phyloP scores from a whole-genome alignment of 2,888 invertebrate species.

The Agriopis marginaria region DNA sequence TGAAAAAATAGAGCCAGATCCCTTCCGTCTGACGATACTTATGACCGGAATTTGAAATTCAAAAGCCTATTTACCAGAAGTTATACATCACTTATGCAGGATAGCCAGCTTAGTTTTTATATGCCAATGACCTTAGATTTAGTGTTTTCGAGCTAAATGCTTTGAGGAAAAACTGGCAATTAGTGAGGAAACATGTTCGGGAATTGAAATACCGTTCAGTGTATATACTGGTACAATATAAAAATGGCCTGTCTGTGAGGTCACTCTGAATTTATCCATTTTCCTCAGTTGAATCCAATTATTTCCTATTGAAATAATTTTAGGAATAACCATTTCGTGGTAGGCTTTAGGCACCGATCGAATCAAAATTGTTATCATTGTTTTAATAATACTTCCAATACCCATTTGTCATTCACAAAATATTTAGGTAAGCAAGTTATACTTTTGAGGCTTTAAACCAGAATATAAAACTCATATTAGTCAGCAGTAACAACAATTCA shows the following conservation, averaged over 20 bases:
- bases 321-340: not conserved
- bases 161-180: not conserved
- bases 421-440: not conserved
- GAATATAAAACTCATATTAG: conserved; percentile 6
- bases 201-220: not conserved
- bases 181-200: not conserved
- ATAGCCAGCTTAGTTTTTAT: not conserved
- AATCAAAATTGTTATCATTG: not conserved
- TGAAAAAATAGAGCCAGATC: not conserved
- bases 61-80: not conserved
- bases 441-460: not conserved
- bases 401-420: not conserved
- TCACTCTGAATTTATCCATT: not conserved
- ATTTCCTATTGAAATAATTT: not conserved
- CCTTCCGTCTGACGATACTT: not conserved
- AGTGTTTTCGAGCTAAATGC: not conserved
- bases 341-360: not conserved
- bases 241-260: not conserved
- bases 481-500: conserved; percentile 8
- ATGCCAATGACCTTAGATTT: not conserved
- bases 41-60: not conserved
- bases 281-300: not conserved
- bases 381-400: not conserved
- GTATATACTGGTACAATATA: not conserved
- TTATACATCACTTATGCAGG: not conserved